These are phyloP conservation scores for Lanistes nyassanus DNA, from an alignment of 1,140 invertebrate genomes.

Conservation along the genomic window DNA sequence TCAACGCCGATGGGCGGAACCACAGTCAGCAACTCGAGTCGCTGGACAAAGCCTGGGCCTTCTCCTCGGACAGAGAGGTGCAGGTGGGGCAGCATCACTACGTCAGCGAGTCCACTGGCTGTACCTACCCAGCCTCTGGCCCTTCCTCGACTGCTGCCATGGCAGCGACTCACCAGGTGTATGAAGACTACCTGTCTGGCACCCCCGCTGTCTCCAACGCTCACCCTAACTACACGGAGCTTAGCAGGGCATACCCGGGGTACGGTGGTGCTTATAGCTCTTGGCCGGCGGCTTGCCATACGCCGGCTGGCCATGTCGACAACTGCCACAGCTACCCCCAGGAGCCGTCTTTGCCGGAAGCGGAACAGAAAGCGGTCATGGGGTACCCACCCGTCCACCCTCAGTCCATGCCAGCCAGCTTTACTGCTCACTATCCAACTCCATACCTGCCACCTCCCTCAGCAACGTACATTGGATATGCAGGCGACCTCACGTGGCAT, in stretches of 20 bases:
- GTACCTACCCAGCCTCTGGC: neutral
- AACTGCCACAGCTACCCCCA: neutral
- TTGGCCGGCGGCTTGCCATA: slow-evolving; percentile 9
- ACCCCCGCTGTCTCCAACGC: neutral
- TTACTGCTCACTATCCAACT: neutral
- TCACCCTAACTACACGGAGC: slow-evolving; percentile 6
- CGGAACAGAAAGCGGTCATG: neutral
- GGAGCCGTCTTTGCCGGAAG: neutral
- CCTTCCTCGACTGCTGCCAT: slow-evolving; percentile 1
- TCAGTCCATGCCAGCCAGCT: neutral
- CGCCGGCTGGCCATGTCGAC: neutral
- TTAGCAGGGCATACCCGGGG: neutral
- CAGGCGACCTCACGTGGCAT: neutral
- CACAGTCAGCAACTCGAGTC: neutral
- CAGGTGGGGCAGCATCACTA: neutral
- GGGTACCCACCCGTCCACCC: slow-evolving; percentile 6
- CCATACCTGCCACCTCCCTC: neutral
- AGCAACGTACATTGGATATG: slow-evolving; percentile 8
- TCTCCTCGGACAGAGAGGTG: slow-evolving; percentile 11
- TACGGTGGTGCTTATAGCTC: neutral
- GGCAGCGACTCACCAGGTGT: neutral
- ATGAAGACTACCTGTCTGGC: neutral
- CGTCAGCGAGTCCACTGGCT: neutral
- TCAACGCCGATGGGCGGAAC: neutral
- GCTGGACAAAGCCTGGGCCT: neutral